phyloP scores from a whole-genome alignment of 2,797 vertebrate genomes.

The Xenopus petersii region DNA sequence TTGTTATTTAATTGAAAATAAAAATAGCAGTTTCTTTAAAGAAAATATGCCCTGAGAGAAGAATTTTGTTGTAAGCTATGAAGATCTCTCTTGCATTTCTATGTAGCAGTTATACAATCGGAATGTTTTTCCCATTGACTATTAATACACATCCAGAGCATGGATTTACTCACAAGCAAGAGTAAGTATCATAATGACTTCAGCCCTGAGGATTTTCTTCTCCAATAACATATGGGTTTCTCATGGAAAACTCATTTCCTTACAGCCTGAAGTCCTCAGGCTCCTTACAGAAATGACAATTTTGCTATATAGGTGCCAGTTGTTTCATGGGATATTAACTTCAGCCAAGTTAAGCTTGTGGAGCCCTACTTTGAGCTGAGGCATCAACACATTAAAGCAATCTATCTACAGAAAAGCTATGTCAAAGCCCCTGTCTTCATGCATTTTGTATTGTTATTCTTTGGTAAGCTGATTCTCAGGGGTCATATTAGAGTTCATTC shows the following conservation, averaged over 20 bases:
- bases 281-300: constrained; percentile 6
- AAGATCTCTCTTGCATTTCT: no score
- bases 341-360: constrained; percentile 19
- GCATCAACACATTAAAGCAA: constrained; percentile 27
- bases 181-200: constrained; percentile 9
- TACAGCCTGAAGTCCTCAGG: constrained; percentile 9
- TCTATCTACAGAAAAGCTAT: constrained; percentile 21
- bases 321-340: constrained; percentile 32
- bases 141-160: background rate
- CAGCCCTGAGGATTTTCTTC: background rate
- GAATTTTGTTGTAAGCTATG: no score
- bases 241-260: constrained; percentile 18
- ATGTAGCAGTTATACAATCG: no score
- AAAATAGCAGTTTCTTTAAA: no score
- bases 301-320: background rate
- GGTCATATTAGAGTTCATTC: constrained; percentile 47
- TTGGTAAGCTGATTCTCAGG: constrained; percentile 41
- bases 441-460: constrained; percentile 41
- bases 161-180: background rate
- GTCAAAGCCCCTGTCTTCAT: constrained; percentile 39
- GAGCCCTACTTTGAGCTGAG: constrained; percentile 14
- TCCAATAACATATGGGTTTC: background rate
- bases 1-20: no score
- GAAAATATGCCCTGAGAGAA: no score
- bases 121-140: background rate